phyloP scores from a whole-genome alignment of 2,888 invertebrate genomes.

The Eucriotettix oculatus region DNA sequence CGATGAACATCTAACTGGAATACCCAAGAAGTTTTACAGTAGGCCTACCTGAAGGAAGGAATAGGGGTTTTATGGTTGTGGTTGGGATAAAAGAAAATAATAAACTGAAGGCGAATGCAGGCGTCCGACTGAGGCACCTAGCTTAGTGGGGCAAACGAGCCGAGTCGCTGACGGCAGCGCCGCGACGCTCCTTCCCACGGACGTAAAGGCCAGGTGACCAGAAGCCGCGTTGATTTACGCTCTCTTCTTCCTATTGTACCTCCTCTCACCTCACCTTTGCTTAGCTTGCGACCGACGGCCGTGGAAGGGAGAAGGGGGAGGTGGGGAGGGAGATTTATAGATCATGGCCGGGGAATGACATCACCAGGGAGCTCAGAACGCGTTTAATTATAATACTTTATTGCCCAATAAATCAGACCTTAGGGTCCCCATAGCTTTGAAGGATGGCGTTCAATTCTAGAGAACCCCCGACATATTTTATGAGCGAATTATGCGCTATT shows the following conservation, averaged over 20 bases:
- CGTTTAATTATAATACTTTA: constrained; percentile 69
- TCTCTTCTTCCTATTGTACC: constrained; percentile 7
- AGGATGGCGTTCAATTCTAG: constrained; percentile 53
- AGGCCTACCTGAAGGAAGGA: too few species aligned
- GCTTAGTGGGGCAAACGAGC: too few species aligned
- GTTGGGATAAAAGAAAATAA: too few species aligned
- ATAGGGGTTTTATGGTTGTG: too few species aligned
- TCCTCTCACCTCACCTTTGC: constrained; percentile 20
- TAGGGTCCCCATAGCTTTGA: constrained; percentile 23
- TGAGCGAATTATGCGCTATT: constrained; percentile 41
- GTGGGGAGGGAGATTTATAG: constrained; percentile 26
- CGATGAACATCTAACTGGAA: too few species aligned
- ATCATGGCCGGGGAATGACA: constrained; percentile 25
- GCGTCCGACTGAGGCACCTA: too few species aligned
- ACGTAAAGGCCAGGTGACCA: background rate
- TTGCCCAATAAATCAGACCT: constrained; percentile 53
- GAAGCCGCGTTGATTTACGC: background rate
- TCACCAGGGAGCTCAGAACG: constrained; percentile 30
- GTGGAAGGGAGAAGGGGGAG: background rate
- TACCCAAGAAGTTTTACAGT: too few species aligned
- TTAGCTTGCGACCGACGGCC: constrained; percentile 15
- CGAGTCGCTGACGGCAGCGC: background rate
- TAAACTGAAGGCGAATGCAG: too few species aligned
- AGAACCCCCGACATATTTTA: constrained; percentile 44
- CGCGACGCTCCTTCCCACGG: background rate